Evolutionary conservation across 2,113 vertebrate genomes (phyloP), one percentile per base, ranked within the genome.

Genomic region (Centropus unirufus): DNA sequence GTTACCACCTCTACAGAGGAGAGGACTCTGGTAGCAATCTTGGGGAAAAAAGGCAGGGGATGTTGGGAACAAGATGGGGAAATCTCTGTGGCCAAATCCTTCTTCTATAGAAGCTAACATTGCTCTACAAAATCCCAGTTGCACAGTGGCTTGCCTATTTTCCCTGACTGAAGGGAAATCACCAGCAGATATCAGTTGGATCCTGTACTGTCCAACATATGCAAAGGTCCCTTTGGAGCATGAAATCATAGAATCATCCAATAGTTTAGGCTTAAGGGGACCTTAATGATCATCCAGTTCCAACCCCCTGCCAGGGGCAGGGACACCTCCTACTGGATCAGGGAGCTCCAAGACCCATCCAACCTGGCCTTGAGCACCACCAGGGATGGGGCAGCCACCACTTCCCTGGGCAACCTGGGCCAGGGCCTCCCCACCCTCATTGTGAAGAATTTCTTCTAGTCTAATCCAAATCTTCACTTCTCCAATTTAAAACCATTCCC

Each of bases 131-230:
- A 70, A 44, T 27, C 32, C 8, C 7, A 24, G 62, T 1, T 5
- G 21, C 10, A 49, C 36, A 44, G 23, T 14, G n/a, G 12, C 20
- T 39, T 5, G 20, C 20, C 9, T 42, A 2, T 9, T 30, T 64
- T 34, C 6, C 7, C 17, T 19, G 12, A 2, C 34, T 69, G 46
- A 26, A 61, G 26, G 26, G 21, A 84, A 57, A 30, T 27, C 16
- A 24, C 52, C 83, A 78, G 72, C 72, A 47, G 2, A 1, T 30
- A 62, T 49, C 49, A 61, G 62, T 14, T 61, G 62, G 3, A 3
- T 46, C 2, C 30, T 52, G 34, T 2, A 7, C 24, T 12, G 3
- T 14, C 30, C 57, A 62, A 1, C 26, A 2, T 0, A 17, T 21
- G 34, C 30, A 67, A 9, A 36, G 62, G 12, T 26, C 40, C 22